A percentile compares a stretch with the other conserved stretches of the same genome.
Evolutionary conservation across 1,140 invertebrate genomes (phyloP).

Genomic region (Panagrolaimus sp.): DNA sequence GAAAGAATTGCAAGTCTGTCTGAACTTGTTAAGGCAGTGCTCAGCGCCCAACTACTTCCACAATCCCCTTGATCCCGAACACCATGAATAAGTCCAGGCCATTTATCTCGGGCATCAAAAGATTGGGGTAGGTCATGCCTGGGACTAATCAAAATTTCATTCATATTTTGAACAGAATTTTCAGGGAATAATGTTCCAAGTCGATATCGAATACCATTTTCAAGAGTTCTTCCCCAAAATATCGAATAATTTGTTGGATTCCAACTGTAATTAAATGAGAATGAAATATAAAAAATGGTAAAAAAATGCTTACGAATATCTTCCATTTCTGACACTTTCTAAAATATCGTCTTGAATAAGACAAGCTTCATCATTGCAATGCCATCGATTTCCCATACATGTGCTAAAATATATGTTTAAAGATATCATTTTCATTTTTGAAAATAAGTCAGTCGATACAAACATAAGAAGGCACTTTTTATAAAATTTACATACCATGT

Average conservation of each 20-base stretch:
- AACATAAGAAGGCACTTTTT: too few species aligned
- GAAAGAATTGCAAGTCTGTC: slow-evolving; percentile 47
- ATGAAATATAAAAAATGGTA: neutral
- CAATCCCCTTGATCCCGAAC: slow-evolving; percentile 83
- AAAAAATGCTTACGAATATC: slow-evolving; percentile 44
- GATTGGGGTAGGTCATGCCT: slow-evolving; percentile 56
- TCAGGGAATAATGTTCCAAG: slow-evolving; percentile 67
- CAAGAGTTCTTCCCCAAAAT: slow-evolving; percentile 76
- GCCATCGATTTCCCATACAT: slow-evolving; percentile 38
- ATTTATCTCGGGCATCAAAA: slow-evolving; percentile 73
- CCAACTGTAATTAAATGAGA: slow-evolving; percentile 66
- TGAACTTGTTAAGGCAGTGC: slow-evolving; percentile 65
- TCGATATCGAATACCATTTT: slow-evolving; percentile 72
- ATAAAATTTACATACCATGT: slow-evolving; percentile 43
- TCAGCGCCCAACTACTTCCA: slow-evolving; percentile 84
- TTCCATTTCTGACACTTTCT: slow-evolving; percentile 33
- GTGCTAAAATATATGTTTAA: slow-evolving; percentile 34
- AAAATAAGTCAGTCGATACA: too few species aligned
- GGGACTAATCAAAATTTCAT: slow-evolving; percentile 60
- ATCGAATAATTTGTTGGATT: slow-evolving; percentile 72
- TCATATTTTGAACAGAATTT: slow-evolving; percentile 62
- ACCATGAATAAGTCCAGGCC: slow-evolving; percentile 70
- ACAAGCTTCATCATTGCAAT: slow-evolving; percentile 42
- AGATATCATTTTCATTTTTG: too few species aligned
- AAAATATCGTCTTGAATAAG: slow-evolving; percentile 49